Evolutionary conservation across 2,797 vertebrate genomes (phyloP).

Genomic region (Pantherophis alleghaniensis): DNA sequence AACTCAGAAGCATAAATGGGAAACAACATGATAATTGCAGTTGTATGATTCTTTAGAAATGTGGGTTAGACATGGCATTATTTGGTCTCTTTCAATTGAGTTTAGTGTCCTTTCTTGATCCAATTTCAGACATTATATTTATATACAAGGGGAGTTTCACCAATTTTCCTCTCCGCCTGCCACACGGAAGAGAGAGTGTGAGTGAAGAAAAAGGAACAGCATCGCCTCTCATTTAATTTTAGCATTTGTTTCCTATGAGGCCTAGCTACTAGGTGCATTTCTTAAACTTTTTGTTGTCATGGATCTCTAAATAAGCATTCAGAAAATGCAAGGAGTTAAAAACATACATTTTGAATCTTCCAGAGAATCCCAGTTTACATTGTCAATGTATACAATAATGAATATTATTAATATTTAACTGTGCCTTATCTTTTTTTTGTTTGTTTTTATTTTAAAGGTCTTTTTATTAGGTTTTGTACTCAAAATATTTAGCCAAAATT

Average conservation of each 20-base stretch:
- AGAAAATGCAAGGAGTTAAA: neutral
- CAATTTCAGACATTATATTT: neutral
- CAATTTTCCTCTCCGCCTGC: neutral
- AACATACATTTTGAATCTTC: neutral
- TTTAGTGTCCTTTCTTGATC: neutral
- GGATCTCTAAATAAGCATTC: neutral
- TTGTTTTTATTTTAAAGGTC: neutral
- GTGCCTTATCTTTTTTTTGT: neutral
- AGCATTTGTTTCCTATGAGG: neutral
- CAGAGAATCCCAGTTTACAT: neutral
- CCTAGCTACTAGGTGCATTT: neutral
- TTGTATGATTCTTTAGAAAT: neutral
- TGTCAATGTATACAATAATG: neutral
- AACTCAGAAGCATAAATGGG: neutral
- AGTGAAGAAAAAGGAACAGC: neutral
- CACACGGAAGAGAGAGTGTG: neutral
- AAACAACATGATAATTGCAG: neutral
- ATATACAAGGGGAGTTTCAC: neutral
- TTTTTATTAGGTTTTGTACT: neutral
- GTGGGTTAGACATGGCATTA: neutral
- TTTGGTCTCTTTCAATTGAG: neutral
- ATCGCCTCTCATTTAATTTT: neutral
- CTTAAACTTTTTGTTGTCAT: neutral
- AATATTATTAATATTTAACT: neutral
- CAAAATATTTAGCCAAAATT: neutral